Evolutionary conservation across 2,888 invertebrate species (phyloP), one percentile per base, ranked within the genome.

Genomic region (Lordiphosa andalusiaca): DNA sequence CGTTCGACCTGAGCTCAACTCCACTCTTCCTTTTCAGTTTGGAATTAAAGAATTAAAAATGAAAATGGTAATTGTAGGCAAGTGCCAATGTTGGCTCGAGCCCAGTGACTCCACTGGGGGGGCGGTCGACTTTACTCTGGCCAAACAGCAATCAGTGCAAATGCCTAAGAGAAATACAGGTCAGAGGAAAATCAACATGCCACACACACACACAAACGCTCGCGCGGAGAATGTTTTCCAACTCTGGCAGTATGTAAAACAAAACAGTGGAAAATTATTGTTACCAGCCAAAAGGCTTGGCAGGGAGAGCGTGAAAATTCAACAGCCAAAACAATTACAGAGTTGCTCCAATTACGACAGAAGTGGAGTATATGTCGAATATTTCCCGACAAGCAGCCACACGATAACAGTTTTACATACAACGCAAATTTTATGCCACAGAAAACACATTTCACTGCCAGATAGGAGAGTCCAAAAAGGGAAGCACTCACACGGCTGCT

Each of bases 331-430:
- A 71, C 78, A 77, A 77, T 77, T 77, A 77, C 78, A 67, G 73
- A 57, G 74, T 59, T 77, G 78, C 60, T 65, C 82, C 84, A 77
- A 77, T 84, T 77, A 84, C 78, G 46, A 49, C 37, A 36, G 41
- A 48, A 49, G 54, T 42, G 44, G 67, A 12, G 19, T 16, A 69
- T 69, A 69, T 69, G 78, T 71, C 66, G 71, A 84, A 72, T 19
- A 19, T 19, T 19, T 19, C 19, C 19, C 19, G 19, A 19, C 19
- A 19, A 19, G 65, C 67, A 19, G 65, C 67, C 81, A 62, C 67
- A 72, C 80, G 84, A 80, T 80, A 84, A 71, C 75, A 84, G 75
- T 80, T 77, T 84, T 73, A 77, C 81, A 83, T 81, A 77, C 65
- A 76, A 59, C 64, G 62, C 81, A 65, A 80, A 81, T 73, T 76